Percentiles rank a stretch among this genome's conserved stretches.
Evolutionary conservation across 1,140 invertebrate genomes (phyloP).

Genomic region (Formica selysi): DNA sequence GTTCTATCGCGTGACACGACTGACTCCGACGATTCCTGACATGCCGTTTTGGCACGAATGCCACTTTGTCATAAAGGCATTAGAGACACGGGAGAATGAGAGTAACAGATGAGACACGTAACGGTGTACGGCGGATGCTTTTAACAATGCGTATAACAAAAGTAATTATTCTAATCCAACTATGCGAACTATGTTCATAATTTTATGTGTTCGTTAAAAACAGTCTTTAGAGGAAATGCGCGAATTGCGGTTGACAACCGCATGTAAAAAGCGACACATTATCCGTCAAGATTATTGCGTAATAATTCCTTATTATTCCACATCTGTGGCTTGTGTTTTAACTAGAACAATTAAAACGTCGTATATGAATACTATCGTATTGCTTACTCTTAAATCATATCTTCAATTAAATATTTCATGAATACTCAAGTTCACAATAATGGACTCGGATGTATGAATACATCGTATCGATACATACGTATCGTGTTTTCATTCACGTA

Average conservation of each 20-base stretch:
- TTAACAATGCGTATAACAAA: constrained; percentile 27
- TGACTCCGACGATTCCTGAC: constrained; percentile 38
- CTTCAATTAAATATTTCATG: neutral
- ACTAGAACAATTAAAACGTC: neutral
- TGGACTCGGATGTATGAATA: neutral
- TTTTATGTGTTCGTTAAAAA: constrained; percentile 7
- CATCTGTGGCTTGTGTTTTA: neutral
- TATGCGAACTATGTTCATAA: constrained; percentile 24
- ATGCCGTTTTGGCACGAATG: constrained; percentile 44
- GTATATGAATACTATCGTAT: neutral
- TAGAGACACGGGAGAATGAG: neutral
- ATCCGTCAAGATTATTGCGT: neutral
- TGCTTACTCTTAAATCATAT: neutral
- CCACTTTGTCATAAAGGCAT: constrained; percentile 41
- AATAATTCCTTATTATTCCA: neutral
- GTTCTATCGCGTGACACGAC: constrained; percentile 40
- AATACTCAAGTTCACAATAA: neutral
- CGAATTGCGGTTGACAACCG: neutral
- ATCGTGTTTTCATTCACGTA: neutral
- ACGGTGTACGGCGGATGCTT: constrained; percentile 27
- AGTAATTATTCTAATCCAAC: constrained; percentile 36
- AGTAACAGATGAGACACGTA: constrained; percentile 37
- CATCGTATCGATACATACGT: neutral
- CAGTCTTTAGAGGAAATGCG: neutral
- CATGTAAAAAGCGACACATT: neutral